A percentile compares a stretch with the other conserved stretches of the same genome.
phyloP scores from a whole-genome alignment of 2,113 vertebrate genomes.

The Pholis gunnellus region DNA sequence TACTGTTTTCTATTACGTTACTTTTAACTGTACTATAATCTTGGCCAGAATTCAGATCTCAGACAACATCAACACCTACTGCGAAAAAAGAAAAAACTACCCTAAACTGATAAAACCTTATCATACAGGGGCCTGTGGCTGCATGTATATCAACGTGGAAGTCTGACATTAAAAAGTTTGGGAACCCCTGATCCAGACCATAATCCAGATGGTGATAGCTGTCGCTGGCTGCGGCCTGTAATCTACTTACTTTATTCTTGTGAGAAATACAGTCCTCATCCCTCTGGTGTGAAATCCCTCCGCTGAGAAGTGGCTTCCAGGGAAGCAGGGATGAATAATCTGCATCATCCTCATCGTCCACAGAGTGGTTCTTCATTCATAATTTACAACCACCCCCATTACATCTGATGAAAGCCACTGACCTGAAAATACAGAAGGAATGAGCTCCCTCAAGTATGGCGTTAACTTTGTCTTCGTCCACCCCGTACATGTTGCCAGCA shows the following conservation, averaged over 20 bases:
- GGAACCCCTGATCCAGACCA: slow-evolving; percentile 35
- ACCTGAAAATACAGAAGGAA: slow-evolving; percentile 77
- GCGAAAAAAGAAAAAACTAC: neutral
- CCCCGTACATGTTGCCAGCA: slow-evolving; percentile 46
- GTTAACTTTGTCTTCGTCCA: slow-evolving; percentile 51
- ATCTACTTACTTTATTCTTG: slow-evolving; percentile 67
- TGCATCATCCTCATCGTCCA: slow-evolving; percentile 72
- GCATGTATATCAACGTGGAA: neutral
- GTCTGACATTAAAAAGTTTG: slow-evolving; percentile 43
- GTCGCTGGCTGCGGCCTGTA: slow-evolving; percentile 45
- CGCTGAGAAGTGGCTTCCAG: slow-evolving; percentile 50
- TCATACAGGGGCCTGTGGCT: neutral
- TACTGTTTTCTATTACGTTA: neutral
- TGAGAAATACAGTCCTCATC: slow-evolving; percentile 55
- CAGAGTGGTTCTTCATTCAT: slow-evolving; percentile 82
- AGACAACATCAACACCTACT: neutral
- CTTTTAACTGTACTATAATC: neutral
- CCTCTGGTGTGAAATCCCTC: slow-evolving; percentile 66
- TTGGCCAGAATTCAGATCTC: slow-evolving; percentile 3
- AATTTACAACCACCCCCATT: slow-evolving; percentile 75
- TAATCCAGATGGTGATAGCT: slow-evolving; percentile 61
- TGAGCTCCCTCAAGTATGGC: slow-evolving; percentile 57
- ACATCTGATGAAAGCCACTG: slow-evolving; percentile 80
- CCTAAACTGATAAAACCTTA: slow-evolving; percentile 29
- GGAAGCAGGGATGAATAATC: slow-evolving; percentile 78